Evolutionary conservation across 2,113 vertebrate species (phyloP), one percentile per base, ranked within the genome.

Genomic region (Irena cyanogastra): DNA sequence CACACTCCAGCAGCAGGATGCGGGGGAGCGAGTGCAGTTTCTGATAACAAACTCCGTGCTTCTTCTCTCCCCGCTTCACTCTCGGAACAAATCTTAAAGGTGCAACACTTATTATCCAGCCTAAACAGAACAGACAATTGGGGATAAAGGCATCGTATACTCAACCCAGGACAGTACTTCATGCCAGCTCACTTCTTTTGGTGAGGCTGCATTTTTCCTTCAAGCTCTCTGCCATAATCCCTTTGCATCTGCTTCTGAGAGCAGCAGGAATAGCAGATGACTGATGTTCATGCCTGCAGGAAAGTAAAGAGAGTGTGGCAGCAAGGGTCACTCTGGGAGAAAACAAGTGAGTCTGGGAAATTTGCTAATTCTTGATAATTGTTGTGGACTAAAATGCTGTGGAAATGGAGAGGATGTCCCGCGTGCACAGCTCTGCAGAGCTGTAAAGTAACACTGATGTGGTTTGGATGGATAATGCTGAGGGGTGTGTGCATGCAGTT

Each of bases 311-410:
- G 92, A 99, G 98, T 3, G 96, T 99, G 93, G 99, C 99, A 3
- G 99, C 98, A 47, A 98, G 99, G 6, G 97, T 99, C 83, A 99
- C 99, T 81, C 88, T 99, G 33, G 99, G 99, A 41, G 98, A 99
- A 95, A 99, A 98, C 0, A 98, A 99, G 96, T 98, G 99, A 2
- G 98, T 99, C 50, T 98, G 99, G 79, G 98, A 99, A 80, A 98
- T 99, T 22, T 97, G 98, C 12, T 98, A 39, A 3, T 54, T 61
- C 45, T 61, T 63, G 33, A 27, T 33, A 37, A 31, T 63, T 72
- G 47, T 18, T 17, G 3, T 45, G 27, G 21, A 45, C 13, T 63
- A 63, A 63, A 63, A 53, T 30, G 47, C 39, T 71, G 11, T 39
- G 57, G 28, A 83, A 72, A 53, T 45, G 22, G 22, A 83, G 22